Base-by-base conservation (phyloP, 2,888 invertebrate genomes). In the Drosophila algonquin region DNA sequence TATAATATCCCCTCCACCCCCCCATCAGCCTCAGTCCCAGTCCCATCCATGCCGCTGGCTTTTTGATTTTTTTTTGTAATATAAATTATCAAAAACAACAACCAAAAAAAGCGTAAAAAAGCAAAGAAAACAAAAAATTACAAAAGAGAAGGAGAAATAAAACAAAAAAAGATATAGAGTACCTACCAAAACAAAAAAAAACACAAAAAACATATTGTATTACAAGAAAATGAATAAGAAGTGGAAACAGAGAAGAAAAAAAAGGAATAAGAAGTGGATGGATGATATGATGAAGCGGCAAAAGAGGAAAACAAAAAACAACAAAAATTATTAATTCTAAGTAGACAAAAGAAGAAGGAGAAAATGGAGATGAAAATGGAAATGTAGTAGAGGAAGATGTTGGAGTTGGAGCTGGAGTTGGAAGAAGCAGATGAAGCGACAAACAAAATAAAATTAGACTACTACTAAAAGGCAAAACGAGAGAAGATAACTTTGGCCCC, bases 241-340 rank as follows among this genome's bases (percentile, higher is more conserved):
- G 64, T 51, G 76, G 74, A 80, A 80, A 80, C 64, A 71, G 76
- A 45, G 21, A 54, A 51, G 45, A 59, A 70, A 73, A 75, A 48
- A 60, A 53, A 24, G 16, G 52, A 48, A 32, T 51, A 61, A 61
- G 10, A 47, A 48, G 63, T n/a, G 40, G n/a, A 40, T 14, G 40
- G 40, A 40, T 6, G 40, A 40, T 40, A 40, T 14, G 40, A 40
- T 40, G 40, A 40, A 40, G 40, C 40, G 35, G 40, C 40, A 40
- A 40, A 40, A 40, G 40, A 40, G 52, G 30, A 46, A 59, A 44
- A 59, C 21, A 16, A 71, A 46, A 27, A 56, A 69, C 58, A 75
- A 68, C 58, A 79, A 78, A 82, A 82, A 82, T 86, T 82, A 82
- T 82, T 82, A 82, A 85, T 76, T 82, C 72, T 82, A 82, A 85